Conservation (phyloP, 2,113 vertebrate genomes). For the Oenanthe melanoleuca region DNA sequence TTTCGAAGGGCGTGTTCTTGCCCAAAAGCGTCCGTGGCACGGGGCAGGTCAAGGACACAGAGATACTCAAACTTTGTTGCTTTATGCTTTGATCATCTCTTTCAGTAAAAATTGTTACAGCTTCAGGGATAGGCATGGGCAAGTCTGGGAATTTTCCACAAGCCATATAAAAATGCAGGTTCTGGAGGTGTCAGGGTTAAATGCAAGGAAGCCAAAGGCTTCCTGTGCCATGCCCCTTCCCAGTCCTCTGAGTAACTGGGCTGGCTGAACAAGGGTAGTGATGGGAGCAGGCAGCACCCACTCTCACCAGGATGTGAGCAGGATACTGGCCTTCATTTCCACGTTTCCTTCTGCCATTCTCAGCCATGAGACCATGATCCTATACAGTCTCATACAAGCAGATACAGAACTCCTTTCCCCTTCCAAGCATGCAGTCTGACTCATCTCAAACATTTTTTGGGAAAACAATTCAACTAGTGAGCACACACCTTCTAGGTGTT, state of each 20-base stretch:
- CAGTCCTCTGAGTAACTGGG: not conserved
- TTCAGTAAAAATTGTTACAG: not conserved
- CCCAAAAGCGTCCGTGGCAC: rapidly evolving
- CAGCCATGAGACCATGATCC: not conserved
- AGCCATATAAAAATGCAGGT: not conserved
- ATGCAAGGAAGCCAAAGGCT: not conserved
- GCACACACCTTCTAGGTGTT: not conserved
- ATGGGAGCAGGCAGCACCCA: not conserved
- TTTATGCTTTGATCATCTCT: not conserved
- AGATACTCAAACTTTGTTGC: not conserved
- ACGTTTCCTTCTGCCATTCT: not conserved
- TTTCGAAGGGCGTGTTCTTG: not conserved
- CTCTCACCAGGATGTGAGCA: not conserved
- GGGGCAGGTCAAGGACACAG: not conserved
- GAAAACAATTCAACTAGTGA: not conserved
- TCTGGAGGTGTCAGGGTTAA: not conserved
- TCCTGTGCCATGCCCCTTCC: not conserved
- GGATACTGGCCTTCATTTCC: not conserved
- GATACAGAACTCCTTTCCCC: not conserved
- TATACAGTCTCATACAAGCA: not conserved
- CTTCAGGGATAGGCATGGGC: not conserved
- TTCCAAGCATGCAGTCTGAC: not conserved
- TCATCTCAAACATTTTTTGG: not conserved
- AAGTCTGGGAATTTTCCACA: not conserved
- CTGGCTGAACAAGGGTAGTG: not conserved